Base-by-base conservation (phyloP, 2,113 vertebrate genomes). In the Trogon surrucura region DNA sequence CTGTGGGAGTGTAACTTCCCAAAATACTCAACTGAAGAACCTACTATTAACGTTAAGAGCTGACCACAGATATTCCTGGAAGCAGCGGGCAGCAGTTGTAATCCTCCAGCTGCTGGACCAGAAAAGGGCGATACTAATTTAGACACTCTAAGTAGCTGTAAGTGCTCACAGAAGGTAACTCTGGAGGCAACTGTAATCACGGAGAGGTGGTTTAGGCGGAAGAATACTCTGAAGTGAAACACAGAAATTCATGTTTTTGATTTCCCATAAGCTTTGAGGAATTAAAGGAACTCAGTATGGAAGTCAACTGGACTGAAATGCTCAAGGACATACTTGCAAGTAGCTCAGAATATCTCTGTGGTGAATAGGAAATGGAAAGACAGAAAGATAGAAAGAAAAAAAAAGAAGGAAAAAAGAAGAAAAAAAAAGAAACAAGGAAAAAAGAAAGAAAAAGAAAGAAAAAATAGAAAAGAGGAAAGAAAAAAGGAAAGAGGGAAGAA, bases 41-140 rank as follows among this genome's bases (percentile, higher is more conserved):
- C 64, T 86, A 88, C 83, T 83, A 23, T 58, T 85, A 88, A 85
- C 4, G 8, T 80, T 72, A 93, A 92, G 75, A 93, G 70, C 83
- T 81, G 89, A 93, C 91, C 91, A 75, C 84, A 95, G 91, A 86
- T 80, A 97, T 91, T 96, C 72, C 88, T 94, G 90, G 88, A 94
- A 83, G 54, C 67, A 77, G 74, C 66, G 72, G 62, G 61, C 71
- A 89, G 70, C 34, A 60, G 73, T 1, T 72, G 66, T 36, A 90
- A 85, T 80, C 60, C 82, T 94, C 64, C 88, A 94, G 85, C 56
- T 93, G 58, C 88, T 73, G 50, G 90, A 85, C n/a, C 20, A 85
- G 71, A 73, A 85, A 57, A 80, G 75, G 50, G 47, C 1, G 5
- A 72, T 32, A 70, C 41, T 80, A 77, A 93, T 73, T 93, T 73